A percentile compares a stretch with the other conserved stretches of the same genome.
These are phyloP conservation scores for Erebia aethiops DNA, from an alignment of 2,888 invertebrate species.

Conservation along the genomic window DNA sequence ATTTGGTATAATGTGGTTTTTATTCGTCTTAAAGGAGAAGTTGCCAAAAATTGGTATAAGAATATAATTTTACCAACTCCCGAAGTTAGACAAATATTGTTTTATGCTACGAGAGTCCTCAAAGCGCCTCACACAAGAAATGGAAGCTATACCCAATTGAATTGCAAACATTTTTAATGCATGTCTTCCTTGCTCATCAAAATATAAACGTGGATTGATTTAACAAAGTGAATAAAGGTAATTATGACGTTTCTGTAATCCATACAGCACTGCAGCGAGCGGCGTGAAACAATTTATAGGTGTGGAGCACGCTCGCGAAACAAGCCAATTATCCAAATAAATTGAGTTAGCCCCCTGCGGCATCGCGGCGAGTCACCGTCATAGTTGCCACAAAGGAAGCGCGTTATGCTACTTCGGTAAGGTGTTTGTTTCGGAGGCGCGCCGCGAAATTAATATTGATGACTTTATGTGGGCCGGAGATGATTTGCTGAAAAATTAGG, in stretches of 20 bases:
- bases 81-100: neutral
- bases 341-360: slow-evolving; percentile 56
- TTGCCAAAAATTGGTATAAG: neutral
- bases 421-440: slow-evolving; percentile 81
- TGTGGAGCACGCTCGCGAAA: slow-evolving; percentile 62
- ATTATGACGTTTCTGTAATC: slow-evolving; percentile 45
- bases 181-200: neutral
- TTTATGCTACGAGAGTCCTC: neutral
- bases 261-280: slow-evolving; percentile 39
- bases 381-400: slow-evolving; percentile 74
- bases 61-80: neutral
- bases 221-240: slow-evolving; percentile 17
- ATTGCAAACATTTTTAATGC: neutral
- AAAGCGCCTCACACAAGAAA: neutral
- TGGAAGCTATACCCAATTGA: neutral
- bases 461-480: slow-evolving; percentile 79
- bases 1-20: neutral
- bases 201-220: slow-evolving; percentile 1
- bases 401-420: slow-evolving; percentile 63
- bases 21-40: neutral
- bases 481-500: slow-evolving; percentile 82
- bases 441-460: slow-evolving; percentile 82
- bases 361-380: slow-evolving; percentile 48
- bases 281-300: slow-evolving; percentile 52
- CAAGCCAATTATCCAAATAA: slow-evolving; percentile 78